Conservation (phyloP, 2,797 vertebrate species). For the Crypturellus tataupa region DNA sequence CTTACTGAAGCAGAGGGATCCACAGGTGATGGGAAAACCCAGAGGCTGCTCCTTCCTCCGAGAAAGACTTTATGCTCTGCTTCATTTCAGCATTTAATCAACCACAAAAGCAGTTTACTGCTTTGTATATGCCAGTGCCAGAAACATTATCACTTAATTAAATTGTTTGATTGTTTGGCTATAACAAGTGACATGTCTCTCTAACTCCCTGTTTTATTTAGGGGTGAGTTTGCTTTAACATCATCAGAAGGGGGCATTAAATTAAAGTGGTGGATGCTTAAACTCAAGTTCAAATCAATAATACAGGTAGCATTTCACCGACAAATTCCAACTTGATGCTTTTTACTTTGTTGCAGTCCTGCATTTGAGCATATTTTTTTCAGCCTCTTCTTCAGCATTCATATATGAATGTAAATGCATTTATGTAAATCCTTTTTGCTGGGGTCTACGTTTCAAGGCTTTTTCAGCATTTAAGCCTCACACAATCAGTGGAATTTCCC, state of each 20-base stretch:
- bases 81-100: slow-evolving; percentile 74
- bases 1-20: background rate
- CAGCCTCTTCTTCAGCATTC: slow-evolving; percentile 18
- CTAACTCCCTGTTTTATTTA: slow-evolving; percentile 78
- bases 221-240: slow-evolving; percentile 69
- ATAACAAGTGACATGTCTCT: slow-evolving; percentile 72
- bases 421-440: slow-evolving; percentile 83
- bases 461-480: slow-evolving; percentile 84
- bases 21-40: background rate
- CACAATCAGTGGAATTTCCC: slow-evolving; percentile 84
- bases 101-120: slow-evolving; percentile 67
- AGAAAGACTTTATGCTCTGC: slow-evolving; percentile 62
- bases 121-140: slow-evolving; percentile 40
- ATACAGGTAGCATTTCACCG: slow-evolving; percentile 61
- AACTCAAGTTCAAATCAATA: slow-evolving; percentile 78
- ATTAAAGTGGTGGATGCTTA: slow-evolving; percentile 68
- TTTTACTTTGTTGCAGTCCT: slow-evolving; percentile 51
- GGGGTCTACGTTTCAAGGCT: slow-evolving; percentile 83
- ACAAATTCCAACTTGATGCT: slow-evolving; percentile 50
- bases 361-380: slow-evolving; percentile 17
- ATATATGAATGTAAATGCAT: slow-evolving; percentile 8
- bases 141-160: slow-evolving; percentile 78
- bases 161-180: slow-evolving; percentile 79
- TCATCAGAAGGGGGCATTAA: slow-evolving; percentile 71
- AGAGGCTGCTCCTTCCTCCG: slow-evolving; percentile 20